These are phyloP conservation scores for Cataglyphis livida DNA, from an alignment of 2,888 invertebrate species.

Conservation along the genomic window DNA sequence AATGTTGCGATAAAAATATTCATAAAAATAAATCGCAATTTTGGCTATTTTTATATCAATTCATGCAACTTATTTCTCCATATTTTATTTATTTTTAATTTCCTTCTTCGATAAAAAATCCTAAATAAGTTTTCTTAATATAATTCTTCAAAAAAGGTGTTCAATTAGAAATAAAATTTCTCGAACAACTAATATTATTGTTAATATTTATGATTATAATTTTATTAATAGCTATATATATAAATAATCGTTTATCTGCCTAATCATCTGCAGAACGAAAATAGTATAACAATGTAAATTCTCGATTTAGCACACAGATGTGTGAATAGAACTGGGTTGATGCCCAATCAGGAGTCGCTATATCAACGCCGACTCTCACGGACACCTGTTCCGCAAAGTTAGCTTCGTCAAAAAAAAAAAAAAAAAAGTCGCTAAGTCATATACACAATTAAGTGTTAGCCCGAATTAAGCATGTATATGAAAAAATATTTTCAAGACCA, in stretches of 20 bases:
- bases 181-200: not conserved
- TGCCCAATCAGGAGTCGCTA: constrained; percentile 11
- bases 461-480: not conserved
- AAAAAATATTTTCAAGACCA: not conserved
- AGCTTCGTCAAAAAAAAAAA: not conserved
- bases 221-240: not conserved
- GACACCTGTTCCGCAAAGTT: constrained; percentile 16
- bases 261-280: constrained; percentile 15
- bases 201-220: constrained; percentile 2
- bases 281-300: constrained; percentile 29
- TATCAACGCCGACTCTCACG: not conserved
- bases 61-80: constrained; percentile 1
- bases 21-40: constrained; percentile 41
- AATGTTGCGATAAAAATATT: not conserved
- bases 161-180: constrained; percentile 1
- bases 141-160: not conserved
- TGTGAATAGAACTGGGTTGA: constrained; percentile 14
- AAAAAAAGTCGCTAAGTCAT: not conserved
- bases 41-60: constrained; percentile 40
- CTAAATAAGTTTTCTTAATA: not conserved
- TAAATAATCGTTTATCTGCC: not conserved
- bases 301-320: constrained; percentile 28
- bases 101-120: not conserved
- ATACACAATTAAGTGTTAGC: not conserved
- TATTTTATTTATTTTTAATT: not conserved